Evolutionary conservation across 2,113 vertebrate genomes (phyloP), one percentile per base, ranked within the genome.

Genomic region (Brachionichthys hirsutus): DNA sequence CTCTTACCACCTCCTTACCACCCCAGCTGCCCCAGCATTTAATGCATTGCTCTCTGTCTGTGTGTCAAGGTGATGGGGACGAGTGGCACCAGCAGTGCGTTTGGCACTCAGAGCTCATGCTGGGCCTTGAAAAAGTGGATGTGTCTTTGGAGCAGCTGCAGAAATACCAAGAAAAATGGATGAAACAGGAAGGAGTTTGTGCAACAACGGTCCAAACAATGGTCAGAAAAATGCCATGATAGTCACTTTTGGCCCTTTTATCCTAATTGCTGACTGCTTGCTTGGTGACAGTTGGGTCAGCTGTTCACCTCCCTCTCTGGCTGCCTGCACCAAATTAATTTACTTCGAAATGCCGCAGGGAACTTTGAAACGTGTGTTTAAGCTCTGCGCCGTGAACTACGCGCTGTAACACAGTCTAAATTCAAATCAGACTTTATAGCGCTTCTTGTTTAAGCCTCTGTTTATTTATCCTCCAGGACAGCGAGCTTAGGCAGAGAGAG

Each of bases 21-120:
- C 24, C 24, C 36, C 36, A 10, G 1, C 36, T 38, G 36, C 12
- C 36, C 2, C 6, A 10, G 12, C 36, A 38, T 12, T 3, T 12
- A 38, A 38, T 30, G 36, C 10, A 38, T 38, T n/a, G n/a, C 8
- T 38, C 10, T 53, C 62, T 48, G 62, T 71, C 12, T 42, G n/a
- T 51, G 43, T 73, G 22, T 70, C 44, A 67, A 97, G 94, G 72
- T 42, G 93, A 94, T 43, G 90, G 82, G 62, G 85, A 92, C 2
- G 94, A 95, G 75, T 90, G 87, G 89, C 88, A 94, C 42, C 90
- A 86, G 77, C 92, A 94, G 75, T 72, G 75, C 0, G 54, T 75
- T 46, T 90, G 93, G 82, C 55, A 84, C 17, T 53, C 91, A 7
- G 85, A 88, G 79, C 54, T 94, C 20, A 58, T 67, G 49, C 85